Base-by-base conservation (phyloP, 2,113 vertebrate species). In the Maylandia zebra region DNA sequence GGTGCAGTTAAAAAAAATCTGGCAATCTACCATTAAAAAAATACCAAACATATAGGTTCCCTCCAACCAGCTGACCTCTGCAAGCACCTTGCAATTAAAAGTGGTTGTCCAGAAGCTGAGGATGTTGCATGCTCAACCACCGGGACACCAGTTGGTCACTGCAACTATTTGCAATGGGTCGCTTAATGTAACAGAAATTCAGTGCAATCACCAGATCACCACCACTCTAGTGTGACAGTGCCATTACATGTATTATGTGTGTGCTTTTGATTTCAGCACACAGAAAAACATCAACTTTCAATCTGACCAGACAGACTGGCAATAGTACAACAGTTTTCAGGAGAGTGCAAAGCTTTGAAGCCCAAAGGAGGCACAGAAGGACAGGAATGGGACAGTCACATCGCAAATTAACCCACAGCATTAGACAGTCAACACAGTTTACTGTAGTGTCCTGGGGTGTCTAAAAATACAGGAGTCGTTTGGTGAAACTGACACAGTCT, bases 371-470 rank as follows among this genome's bases (percentile, higher is more conserved):
- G 10, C 7, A 8, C 3, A 76, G 45, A 32, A 3, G 6, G 24
- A 50, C 43, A 71, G 22, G 38, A 43, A 14, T 24, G 12, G n/a
- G 38, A 16, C 66, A 71, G 0, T 71, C 38, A 43, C 66, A 19
- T 16, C 0, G 4, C 24, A 76, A 76, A 76, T 48, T 30, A 1
- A 48, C 43, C 24, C 71, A 30, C 71, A 50, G 43, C 24, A 30
- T 19, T 30, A 48, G 38, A 0, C 13, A 24, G 66, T 30, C 14
- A 30, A 30, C 14, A 1, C 24, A 11, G 24, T 19, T 76, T 7
- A 48, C 69, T 48, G 24, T 0, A 48, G 71, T 48, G 41, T 76
- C 24, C 9, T 17, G 9, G 24, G 22, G 24, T 48, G 69, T 2
- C 41, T 76, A 45, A 19, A 76, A 3, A 48, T 11, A 76, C 69